Percentiles rank a stretch among this genome's conserved stretches.
Conservation (phyloP, 2,797 vertebrate species). For the Tadarida brasiliensis region DNA sequence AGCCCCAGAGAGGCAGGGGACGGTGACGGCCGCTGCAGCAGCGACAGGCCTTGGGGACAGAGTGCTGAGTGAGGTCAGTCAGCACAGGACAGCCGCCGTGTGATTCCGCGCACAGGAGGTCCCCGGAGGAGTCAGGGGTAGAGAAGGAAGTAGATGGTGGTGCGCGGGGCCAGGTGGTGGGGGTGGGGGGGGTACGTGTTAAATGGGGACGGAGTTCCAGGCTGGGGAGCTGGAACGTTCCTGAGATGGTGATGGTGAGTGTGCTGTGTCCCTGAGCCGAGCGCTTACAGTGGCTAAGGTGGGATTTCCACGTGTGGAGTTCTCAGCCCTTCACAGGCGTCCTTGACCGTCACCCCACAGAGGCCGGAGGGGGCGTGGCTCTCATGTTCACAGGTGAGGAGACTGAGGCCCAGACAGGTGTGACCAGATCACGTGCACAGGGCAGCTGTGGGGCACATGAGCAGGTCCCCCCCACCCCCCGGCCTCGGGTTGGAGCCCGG, state of each 20-base stretch:
- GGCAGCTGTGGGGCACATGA: not conserved
- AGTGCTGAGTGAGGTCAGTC: not conserved
- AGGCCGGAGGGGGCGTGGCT: too few species aligned
- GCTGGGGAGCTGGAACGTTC: not conserved
- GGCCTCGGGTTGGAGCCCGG: not conserved
- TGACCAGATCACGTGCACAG: not conserved
- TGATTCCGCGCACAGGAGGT: not conserved
- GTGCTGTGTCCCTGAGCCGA: rapidly evolving
- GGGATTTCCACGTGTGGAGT: too few species aligned
- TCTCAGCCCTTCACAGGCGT: not conserved
- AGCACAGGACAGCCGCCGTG: rapidly evolving
- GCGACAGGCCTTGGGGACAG: rapidly evolving
- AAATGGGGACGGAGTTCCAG: not conserved
- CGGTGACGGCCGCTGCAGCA: too few species aligned
- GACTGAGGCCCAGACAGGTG: not conserved
- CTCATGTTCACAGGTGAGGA: not conserved
- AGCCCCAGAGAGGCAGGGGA: rapidly evolving
- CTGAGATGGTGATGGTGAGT: not conserved
- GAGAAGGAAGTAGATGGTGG: not conserved
- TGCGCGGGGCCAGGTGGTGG: too few species aligned
- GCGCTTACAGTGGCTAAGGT: rapidly evolving
- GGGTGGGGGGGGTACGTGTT: not conserved
- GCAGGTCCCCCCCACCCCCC: not conserved
- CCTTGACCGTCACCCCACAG: not conserved
- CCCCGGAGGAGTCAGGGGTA: not conserved